Percentiles rank a stretch among this genome's conserved stretches.
Evolutionary conservation across 2,888 invertebrate species (phyloP).

Genomic region (Mesorhabditis belari): DNA sequence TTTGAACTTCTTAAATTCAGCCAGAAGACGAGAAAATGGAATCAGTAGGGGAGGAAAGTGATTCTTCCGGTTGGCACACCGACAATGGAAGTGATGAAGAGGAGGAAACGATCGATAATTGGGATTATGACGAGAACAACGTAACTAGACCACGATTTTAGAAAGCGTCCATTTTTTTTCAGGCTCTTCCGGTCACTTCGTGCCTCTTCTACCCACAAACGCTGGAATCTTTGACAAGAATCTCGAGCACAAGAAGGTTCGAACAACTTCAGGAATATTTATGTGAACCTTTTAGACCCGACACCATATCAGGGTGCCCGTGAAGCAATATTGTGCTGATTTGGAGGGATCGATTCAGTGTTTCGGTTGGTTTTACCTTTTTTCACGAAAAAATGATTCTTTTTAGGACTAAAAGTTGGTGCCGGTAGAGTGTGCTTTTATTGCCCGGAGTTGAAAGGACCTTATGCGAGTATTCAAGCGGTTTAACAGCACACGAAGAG

Average conservation of each 20-base stretch:
- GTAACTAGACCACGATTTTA: too few relatives aligned
- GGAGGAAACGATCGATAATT: slow-evolving; percentile 20
- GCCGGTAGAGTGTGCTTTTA: slow-evolving; percentile 71
- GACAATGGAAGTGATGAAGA: slow-evolving; percentile 24
- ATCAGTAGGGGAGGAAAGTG: too few relatives aligned
- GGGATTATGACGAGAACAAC: slow-evolving; percentile 10
- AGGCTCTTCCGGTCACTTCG: slow-evolving; percentile 41
- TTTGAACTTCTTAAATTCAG: too few relatives aligned
- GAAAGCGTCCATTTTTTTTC: too few relatives aligned
- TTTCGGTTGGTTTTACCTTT: slow-evolving; percentile 60
- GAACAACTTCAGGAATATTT: not conserved
- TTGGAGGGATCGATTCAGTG: slow-evolving; percentile 77
- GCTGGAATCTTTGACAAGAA: slow-evolving; percentile 73
- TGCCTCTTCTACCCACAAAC: slow-evolving; percentile 83
- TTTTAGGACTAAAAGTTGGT: slow-evolving; percentile 56
- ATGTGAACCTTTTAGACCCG: slow-evolving; percentile 44
- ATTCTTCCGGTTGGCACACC: slow-evolving; percentile 34
- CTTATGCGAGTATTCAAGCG: slow-evolving; percentile 71
- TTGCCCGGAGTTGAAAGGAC: slow-evolving; percentile 78
- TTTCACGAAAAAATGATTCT: not conserved
- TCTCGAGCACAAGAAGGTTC: slow-evolving; percentile 80
- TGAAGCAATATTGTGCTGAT: slow-evolving; percentile 79
- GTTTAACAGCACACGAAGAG: slow-evolving; percentile 77
- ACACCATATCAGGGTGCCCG: slow-evolving; percentile 93
- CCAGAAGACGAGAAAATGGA: slow-evolving; percentile 33